A percentile compares a stretch with the other conserved stretches of the same genome.
Evolutionary conservation across 2,888 invertebrate genomes (phyloP).

Genomic region (Temnothorax unifasciatus): DNA sequence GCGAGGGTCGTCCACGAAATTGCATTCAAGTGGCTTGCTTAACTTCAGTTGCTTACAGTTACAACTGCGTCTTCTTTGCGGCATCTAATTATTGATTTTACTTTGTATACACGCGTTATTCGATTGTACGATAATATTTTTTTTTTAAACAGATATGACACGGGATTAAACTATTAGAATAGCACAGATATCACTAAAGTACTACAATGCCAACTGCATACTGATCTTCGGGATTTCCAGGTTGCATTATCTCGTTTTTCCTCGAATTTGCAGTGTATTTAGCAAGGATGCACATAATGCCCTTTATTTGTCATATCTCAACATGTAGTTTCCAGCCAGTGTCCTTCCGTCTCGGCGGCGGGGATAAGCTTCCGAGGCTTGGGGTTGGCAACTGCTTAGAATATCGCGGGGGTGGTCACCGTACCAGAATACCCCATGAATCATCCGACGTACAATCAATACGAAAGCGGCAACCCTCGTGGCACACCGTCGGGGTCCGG

Average conservation of each 20-base stretch:
- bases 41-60: neutral
- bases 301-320: slow-evolving; percentile 62
- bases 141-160: neutral
- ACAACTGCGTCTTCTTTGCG: neutral
- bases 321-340: slow-evolving; percentile 50
- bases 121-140: neutral
- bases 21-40: slow-evolving; percentile 5
- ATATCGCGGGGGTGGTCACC: slow-evolving; percentile 79
- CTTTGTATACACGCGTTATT: neutral
- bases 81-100: neutral
- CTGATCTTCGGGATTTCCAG: neutral
- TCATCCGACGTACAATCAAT: slow-evolving; percentile 85
- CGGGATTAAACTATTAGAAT: neutral
- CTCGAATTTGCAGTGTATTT: slow-evolving; percentile 38
- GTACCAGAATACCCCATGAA: slow-evolving; percentile 80
- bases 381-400: slow-evolving; percentile 78
- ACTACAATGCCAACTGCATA: neutral
- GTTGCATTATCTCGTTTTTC: slow-evolving; percentile 36
- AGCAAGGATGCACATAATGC: slow-evolving; percentile 39
- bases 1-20: neutral
- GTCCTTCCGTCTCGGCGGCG: slow-evolving; percentile 58
- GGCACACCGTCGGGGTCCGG: slow-evolving; percentile 71
- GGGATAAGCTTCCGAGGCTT: slow-evolving; percentile 69
- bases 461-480: slow-evolving; percentile 80
- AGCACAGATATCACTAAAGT: neutral